Evolutionary conservation across 2,797 vertebrate species (phyloP).

Genomic region (Tangara arthus): DNA sequence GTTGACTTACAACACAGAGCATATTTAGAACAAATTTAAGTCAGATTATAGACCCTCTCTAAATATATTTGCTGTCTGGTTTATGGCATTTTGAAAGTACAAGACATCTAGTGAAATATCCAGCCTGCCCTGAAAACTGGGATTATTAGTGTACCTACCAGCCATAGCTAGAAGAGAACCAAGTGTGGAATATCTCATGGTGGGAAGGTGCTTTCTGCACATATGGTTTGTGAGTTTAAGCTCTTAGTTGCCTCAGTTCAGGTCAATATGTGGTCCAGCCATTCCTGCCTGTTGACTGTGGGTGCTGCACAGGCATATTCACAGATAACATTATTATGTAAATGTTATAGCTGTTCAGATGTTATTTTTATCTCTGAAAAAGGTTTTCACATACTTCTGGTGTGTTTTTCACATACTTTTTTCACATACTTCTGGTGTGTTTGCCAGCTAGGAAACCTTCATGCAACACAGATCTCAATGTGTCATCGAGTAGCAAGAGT

Average conservation of each 20-base stretch:
- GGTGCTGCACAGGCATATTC: background rate
- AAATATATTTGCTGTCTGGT: background rate
- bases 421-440: background rate
- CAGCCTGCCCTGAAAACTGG: background rate
- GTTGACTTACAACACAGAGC: background rate
- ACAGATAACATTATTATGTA: background rate
- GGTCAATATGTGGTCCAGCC: background rate
- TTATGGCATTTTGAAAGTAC: conserved; percentile 19
- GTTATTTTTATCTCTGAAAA: background rate
- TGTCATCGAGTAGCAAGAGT: fast-evolving
- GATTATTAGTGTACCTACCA: background rate
- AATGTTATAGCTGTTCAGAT: background rate
- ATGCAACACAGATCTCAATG: background rate
- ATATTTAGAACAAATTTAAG: background rate
- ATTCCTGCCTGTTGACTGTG: background rate
- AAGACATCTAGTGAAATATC: background rate
- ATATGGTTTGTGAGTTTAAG: background rate
- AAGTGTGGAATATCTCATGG: background rate
- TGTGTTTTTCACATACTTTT: background rate
- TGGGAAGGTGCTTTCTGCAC: background rate
- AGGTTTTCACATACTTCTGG: background rate
- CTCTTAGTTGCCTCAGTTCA: background rate
- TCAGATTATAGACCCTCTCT: background rate
- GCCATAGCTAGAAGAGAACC: background rate
- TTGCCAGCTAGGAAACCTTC: background rate